Evolutionary conservation across 2,113 vertebrate genomes (phyloP), one percentile per base, ranked within the genome.

Genomic region (Eudorcas thomsonii): DNA sequence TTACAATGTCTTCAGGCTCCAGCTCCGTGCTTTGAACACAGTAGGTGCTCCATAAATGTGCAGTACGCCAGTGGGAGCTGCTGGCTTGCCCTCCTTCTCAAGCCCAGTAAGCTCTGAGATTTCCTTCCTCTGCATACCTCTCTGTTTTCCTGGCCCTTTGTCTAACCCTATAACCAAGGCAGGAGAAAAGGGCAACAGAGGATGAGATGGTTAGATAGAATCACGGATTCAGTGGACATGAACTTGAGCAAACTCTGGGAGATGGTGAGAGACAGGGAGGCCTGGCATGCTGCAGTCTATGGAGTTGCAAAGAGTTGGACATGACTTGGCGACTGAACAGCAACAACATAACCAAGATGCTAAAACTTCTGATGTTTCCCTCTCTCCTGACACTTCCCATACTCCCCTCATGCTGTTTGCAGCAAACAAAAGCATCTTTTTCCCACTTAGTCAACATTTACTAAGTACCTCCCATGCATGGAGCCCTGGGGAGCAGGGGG

Each of bases 381-480:
- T 48, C 52, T 90, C 59, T 91, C 92, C 85, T n/a, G n/a, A 91
- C 85, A 78, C 88, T 30, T 90, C 90, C 52, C 39, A 26, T n/a
- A 59, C 52, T 64, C 78, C 81, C 57, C 74, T 88, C 57, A 1
- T 74, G 60, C 62, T 87, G 43, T 92, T 97, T 60, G 28, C 57
- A 85, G 74, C 90, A 96, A 94, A 96, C 74, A 85, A 50, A 87
- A 60, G 54, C 83, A 84, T 93, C 90, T 89, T 93, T 88, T 90
- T 62, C 11, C 43, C 80, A 9, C 28, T 36, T 12, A 50, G 67
- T 78, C 45, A 48, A 21, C 91, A 39, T 94, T 85, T 67, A 26
- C 92, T 33, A 43, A 87, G 64, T 23, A 25, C 26, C 62, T 33
- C 17, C 48, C 4, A 0, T 33, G 21, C 30, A 0, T 17, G 2